Evolutionary conservation across 2,113 vertebrate species (phyloP), one percentile per base, ranked within the genome.

Genomic region (Bagarius yarrelli): DNA sequence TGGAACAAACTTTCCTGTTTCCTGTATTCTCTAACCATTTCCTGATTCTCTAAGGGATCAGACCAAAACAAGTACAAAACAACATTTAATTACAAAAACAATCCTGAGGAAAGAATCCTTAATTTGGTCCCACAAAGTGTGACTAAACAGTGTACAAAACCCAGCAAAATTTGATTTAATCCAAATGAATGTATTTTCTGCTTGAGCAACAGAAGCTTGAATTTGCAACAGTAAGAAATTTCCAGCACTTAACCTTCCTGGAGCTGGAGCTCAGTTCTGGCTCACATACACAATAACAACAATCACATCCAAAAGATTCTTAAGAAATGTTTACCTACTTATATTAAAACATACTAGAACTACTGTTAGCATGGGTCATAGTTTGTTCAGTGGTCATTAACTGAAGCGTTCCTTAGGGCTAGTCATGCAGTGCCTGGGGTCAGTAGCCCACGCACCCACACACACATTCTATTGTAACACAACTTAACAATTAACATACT

Each of bases 41-140:
- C 75, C 83, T 70, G 60, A 79, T 84, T 79, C 44, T 69, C 55
- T 52, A 18, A 69, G 70, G 30, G 40, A 71, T 47, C 76, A 79
- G 44, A 47, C 63, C 18, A 74, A 55, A 30, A 12, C 19, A 64
- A 36, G 3, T 21, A 15, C 47, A 14, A 71, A 40, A 52, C 18
- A 32, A 27, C 30, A 15, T 16, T 34, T 5, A 53, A 30, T 23
- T 23, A 4, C 19, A 57, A 47, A 21, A 3, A 19, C 30, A 67
- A 1, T 8, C 36, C 8, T 40, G 36, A 40, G 14, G 25, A 52
- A 13, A 36, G 19, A 13, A 23, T 59, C 23, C 19, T 34, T n/a
- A 1, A 11, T 25, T 69, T 69, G 34, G 71, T 76, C 2, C 44
- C 18, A 25, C 5, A 59, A 50, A 40, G 36, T 5, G 3, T 14